Conservation (phyloP, 2,888 invertebrate genomes). For the Biston stratarius region DNA sequence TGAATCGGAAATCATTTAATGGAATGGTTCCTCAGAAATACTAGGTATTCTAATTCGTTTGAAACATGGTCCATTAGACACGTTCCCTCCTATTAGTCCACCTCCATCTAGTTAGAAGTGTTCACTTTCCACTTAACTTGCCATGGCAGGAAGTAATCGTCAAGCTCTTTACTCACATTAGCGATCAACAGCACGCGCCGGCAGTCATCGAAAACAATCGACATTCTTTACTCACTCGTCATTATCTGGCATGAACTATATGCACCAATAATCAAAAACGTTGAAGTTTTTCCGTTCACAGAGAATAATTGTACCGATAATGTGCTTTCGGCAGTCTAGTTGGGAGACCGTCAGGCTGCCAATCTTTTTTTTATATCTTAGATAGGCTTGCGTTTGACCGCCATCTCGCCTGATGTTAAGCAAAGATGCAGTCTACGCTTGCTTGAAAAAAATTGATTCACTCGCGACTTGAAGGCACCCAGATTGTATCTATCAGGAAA, state of each 20-base stretch:
- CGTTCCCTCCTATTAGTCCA: neutral
- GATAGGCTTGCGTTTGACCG: too few species aligned
- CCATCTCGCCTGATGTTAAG: too few species aligned
- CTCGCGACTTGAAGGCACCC: too few species aligned
- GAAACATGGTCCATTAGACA: neutral
- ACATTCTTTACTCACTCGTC: constrained; percentile 45
- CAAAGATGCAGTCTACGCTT: too few species aligned
- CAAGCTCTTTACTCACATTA: constrained; percentile 58
- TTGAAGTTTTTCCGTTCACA: neutral
- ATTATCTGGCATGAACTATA: constrained; percentile 27
- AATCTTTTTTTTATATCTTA: too few species aligned
- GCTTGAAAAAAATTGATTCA: too few species aligned
- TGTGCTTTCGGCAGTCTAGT: neutral
- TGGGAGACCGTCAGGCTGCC: too few species aligned
- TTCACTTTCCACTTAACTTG: constrained; percentile 38
- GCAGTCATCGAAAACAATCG: constrained; percentile 44
- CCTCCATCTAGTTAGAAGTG: constrained; percentile 27
- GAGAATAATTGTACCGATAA: neutral
- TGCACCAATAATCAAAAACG: constrained; percentile 1
- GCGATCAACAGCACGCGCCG: constrained; percentile 52
- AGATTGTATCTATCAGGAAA: too few species aligned
- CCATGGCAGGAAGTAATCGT: constrained; percentile 63
- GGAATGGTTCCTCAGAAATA: neutral
- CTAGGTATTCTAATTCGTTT: neutral
- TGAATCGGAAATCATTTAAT: neutral